Conservation (phyloP, 2,797 vertebrate genomes). For the Characodon lateralis region DNA sequence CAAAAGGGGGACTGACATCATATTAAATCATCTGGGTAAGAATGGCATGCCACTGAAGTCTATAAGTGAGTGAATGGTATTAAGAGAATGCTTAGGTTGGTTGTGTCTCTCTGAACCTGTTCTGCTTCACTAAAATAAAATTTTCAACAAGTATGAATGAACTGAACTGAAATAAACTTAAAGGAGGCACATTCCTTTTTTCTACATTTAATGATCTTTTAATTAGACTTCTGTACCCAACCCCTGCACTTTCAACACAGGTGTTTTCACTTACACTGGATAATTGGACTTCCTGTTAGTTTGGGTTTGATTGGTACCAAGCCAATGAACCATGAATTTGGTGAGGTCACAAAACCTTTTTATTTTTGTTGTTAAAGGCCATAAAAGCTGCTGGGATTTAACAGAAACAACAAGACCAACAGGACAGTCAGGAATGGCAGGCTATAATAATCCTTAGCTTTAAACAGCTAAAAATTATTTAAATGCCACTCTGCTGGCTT, state of each 20-base stretch:
- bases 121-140: neutral
- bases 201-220: conserved; percentile 14
- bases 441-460: conserved; percentile 5
- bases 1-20: neutral
- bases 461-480: conserved; percentile 18
- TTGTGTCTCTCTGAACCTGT: conserved; percentile 12
- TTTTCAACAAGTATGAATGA: neutral
- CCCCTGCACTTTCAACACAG: conserved; percentile 25
- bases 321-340: neutral
- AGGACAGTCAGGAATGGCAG: conserved; percentile 4
- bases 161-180: neutral
- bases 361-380: neutral
- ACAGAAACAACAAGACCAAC: conserved; percentile 25
- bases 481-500: conserved; percentile 7
- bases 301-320: conserved; percentile 14
- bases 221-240: conserved; percentile 11
- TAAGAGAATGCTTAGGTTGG: neutral
- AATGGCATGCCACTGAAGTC: neutral
- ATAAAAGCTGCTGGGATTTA: conserved; percentile 27
- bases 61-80: neutral
- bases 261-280: conserved; percentile 32
- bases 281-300: conserved; percentile 36
- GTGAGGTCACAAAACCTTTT: conserved; percentile 22
- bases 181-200: neutral
- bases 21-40: neutral